Base-by-base conservation (phyloP, 2,113 vertebrate genomes). In the Nesospiza acunhae region DNA sequence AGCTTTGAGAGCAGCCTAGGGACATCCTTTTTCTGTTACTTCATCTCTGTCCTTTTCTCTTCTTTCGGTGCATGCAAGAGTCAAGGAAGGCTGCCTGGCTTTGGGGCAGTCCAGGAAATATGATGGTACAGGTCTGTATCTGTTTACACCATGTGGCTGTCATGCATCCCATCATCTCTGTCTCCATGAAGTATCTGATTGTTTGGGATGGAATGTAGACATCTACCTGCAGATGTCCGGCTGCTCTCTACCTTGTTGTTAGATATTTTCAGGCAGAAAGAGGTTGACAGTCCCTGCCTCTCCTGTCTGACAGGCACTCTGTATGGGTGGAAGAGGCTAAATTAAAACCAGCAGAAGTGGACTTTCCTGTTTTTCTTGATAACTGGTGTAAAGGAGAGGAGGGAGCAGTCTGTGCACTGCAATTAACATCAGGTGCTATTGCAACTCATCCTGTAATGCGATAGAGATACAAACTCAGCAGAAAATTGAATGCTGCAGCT, bases 361-460 rank as follows among this genome's bases (percentile, higher is more conserved):
- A 79, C 64, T 93, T 94, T 92, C 96, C 47, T 63, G 94, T 97
- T 97, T 97, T 97, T 96, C 97, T 91, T 96, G 95, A 93, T 96
- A 92, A 84, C 93, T 94, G 80, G 58, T 84, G 55, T 69, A 92
- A 86, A 96, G 82, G 74, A 93, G 88, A 89, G 85, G 84, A 93
- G 82, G 94, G 89, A 97, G 91, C 92, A 95, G 96, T 67, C 89
- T 95, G 62, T 87, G 81, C 64, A 44, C 56, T 93, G 84, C 94
- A 96, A 94, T 96, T 96, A 94, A 94, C 84, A 72, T 80, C 0
- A 24, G 91, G 52, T 92, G 68, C 90, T 95, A 94, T 96, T 94
- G 95, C 88, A 93, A 47, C 95, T 93, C 86, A 60, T 64, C 92
- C 89, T 91, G 81, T 94, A 94, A 95, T 88, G 82, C 4, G 63